phyloP scores from a whole-genome alignment of 2,113 vertebrate genomes.

The Arenaria interpres region DNA sequence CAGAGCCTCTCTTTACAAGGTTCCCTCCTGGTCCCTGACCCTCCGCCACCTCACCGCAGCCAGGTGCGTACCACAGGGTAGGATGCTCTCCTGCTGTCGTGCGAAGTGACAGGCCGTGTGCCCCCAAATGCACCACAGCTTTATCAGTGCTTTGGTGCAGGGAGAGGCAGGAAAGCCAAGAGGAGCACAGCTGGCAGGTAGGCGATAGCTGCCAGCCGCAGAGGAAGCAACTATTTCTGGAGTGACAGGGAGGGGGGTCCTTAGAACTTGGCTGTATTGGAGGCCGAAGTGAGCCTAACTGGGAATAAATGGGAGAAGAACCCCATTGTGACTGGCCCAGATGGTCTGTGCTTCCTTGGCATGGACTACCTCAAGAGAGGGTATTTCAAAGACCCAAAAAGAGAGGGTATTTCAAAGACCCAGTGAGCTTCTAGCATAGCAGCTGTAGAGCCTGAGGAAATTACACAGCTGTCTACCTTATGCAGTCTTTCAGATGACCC shows the following conservation, averaged over 20 bases:
- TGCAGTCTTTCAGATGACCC: neutral
- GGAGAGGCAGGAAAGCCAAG: neutral
- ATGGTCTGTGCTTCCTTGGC: neutral
- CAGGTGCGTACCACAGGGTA: rapidly evolving
- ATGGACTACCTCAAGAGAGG: neutral
- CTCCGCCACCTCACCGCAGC: rapidly evolving
- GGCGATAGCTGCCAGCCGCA: rapidly evolving
- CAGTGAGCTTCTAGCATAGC: neutral
- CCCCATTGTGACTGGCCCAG: neutral
- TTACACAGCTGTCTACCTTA: neutral
- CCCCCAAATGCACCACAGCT: rapidly evolving
- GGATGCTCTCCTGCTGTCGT: neutral
- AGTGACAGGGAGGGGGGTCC: neutral
- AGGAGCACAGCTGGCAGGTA: neutral
- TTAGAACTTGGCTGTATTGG: neutral
- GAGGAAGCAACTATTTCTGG: neutral
- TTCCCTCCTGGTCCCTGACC: neutral
- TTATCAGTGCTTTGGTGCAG: rapidly evolving
- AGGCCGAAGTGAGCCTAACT: neutral
- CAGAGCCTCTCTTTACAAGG: neutral
- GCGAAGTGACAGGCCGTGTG: neutral
- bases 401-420: neutral
- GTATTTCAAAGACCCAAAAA: neutral
- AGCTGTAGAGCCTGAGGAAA: neutral
- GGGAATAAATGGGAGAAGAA: neutral